Conservation (phyloP, 2,113 vertebrate species). For the Sander vitreus region DNA sequence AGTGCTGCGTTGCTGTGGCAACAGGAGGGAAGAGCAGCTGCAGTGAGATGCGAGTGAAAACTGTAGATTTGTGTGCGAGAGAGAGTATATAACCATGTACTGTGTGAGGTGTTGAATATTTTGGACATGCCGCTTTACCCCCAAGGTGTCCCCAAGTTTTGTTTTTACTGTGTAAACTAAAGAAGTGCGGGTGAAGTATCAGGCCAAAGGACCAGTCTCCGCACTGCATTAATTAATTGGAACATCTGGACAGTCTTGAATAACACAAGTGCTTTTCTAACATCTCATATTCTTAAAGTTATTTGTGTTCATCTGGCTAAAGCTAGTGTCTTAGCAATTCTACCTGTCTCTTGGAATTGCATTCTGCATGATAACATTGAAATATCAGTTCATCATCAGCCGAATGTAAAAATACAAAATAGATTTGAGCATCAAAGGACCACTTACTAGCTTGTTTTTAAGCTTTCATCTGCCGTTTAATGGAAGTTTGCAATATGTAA, state of each 20-base stretch:
- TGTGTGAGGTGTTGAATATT: background rate
- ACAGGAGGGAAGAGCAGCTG: conserved; percentile 68
- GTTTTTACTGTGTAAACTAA: background rate
- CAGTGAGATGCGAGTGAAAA: conserved; percentile 41
- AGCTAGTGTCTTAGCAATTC: background rate
- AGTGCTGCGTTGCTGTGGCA: conserved; percentile 77
- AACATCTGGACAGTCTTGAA: conserved; percentile 22
- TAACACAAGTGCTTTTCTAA: background rate
- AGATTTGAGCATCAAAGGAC: background rate
- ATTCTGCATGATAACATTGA: background rate
- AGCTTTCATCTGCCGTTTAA: background rate
- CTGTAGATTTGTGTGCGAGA: background rate
- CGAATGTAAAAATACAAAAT: background rate
- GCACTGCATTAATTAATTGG: conserved; percentile 1
- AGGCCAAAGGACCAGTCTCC: background rate
- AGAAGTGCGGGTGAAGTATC: background rate
- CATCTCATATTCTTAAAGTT: background rate
- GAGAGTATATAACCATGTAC: background rate
- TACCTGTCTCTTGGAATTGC: background rate
- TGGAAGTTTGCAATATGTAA: background rate
- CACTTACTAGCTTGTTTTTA: background rate
- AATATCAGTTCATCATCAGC: background rate
- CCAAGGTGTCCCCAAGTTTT: background rate
- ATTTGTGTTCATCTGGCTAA: background rate
- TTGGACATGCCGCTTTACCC: background rate